A percentile compares a stretch with the other conserved stretches of the same genome.
phyloP scores from a whole-genome alignment of 30 jellyfish, hydroid and myxozoan genomes.

The Phacellophora camtschatica region DNA sequence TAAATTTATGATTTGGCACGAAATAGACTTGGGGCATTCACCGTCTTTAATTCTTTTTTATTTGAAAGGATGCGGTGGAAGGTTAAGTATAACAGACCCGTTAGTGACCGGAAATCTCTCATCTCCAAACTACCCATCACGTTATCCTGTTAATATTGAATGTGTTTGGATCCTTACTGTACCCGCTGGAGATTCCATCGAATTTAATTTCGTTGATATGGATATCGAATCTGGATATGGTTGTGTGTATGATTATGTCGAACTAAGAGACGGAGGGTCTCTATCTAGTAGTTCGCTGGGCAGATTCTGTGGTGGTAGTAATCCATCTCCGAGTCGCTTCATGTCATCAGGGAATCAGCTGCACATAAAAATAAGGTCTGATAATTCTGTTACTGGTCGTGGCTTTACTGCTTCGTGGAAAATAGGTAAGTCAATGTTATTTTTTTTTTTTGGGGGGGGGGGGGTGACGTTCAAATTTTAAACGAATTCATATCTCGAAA shows the following conservation, averaged over 20 bases:
- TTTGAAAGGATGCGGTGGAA: constrained; percentile 59
- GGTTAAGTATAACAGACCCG: constrained; percentile 46
- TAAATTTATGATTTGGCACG: no score
- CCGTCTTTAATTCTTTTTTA: no score
- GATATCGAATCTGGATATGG: constrained; percentile 55
- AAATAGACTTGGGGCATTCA: no score
- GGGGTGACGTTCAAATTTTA: no score
- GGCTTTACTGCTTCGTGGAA: constrained; percentile 83
- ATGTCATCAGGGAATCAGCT: constrained; percentile 65
- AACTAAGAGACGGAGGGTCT: constrained; percentile 67
- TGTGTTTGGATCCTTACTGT: constrained; percentile 70
- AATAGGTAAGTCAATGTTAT: constrained; percentile 57
- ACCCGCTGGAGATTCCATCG: constrained; percentile 65
- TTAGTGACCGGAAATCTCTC: constrained; percentile 32
- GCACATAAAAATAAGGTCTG: constrained; percentile 56
- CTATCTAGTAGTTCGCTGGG: constrained; percentile 34
- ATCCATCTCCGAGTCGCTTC: constrained; percentile 29
- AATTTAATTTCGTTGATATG: constrained; percentile 28
- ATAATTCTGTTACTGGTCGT: constrained; percentile 40
- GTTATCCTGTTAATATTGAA: constrained; percentile 23
- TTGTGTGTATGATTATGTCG: constrained; percentile 61
- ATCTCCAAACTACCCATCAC: constrained; percentile 68
- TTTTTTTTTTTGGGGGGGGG: no score
- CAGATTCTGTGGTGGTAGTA: constrained; percentile 40
- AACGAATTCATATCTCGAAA: no score